A percentile compares a stretch with the other conserved stretches of the same genome.
These are phyloP conservation scores for Gouania willdenowi DNA, from an alignment of 2,797 vertebrate genomes.

Conservation along the genomic window DNA sequence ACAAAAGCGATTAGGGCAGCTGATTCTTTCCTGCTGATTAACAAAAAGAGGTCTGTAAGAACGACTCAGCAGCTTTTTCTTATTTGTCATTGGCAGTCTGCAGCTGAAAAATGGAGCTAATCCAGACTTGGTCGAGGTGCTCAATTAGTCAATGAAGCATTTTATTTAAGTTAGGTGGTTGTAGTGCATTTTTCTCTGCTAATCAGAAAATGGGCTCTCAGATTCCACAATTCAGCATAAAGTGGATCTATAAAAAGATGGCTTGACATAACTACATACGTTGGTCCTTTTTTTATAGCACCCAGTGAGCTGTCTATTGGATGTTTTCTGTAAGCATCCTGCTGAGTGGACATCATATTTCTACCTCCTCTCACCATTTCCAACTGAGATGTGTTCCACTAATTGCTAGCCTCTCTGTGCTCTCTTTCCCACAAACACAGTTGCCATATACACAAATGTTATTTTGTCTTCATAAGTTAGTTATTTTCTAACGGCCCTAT, in stretches of 20 bases:
- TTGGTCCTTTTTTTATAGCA: constrained; percentile 3
- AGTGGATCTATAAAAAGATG: constrained; percentile 5
- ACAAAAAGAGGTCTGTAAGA: constrained; percentile 6
- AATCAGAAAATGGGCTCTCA: neutral
- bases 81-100: neutral
- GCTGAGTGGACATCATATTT: constrained; percentile 39
- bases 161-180: neutral
- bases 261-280: constrained; percentile 8
- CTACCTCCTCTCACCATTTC: constrained; percentile 26
- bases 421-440: constrained; percentile 7
- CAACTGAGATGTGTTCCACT: constrained; percentile 39
- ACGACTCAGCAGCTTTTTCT: neutral
- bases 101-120: neutral
- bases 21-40: constrained; percentile 50
- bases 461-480: no score
- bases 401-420: constrained; percentile 34
- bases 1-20: constrained; percentile 42
- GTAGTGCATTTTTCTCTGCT: neutral
- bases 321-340: constrained; percentile 17
- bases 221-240: constrained; percentile 10
- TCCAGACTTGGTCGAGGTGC: neutral
- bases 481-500: no score
- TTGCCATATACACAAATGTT: no score
- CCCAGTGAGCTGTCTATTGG: constrained; percentile 13
- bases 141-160: neutral